Conservation (phyloP, 2,888 invertebrate genomes). For the Mimas tiliae region DNA sequence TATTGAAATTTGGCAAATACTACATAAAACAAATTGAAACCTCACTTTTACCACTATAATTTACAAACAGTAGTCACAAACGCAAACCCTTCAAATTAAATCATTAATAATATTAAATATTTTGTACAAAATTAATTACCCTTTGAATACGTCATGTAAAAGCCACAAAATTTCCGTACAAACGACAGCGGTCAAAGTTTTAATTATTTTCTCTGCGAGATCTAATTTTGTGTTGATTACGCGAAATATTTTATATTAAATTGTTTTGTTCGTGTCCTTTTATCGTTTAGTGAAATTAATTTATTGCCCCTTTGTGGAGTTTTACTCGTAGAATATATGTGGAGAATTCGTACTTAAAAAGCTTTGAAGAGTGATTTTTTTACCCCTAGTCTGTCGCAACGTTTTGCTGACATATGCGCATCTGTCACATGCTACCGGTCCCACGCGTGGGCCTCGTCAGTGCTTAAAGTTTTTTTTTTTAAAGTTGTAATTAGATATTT, state of each 20-base stretch:
- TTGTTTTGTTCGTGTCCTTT: slow-evolving; percentile 17
- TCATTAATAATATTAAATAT: slow-evolving; percentile 40
- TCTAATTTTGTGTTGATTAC: slow-evolving; percentile 22
- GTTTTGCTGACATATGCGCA: no score
- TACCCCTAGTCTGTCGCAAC: no score
- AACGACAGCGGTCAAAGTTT: slow-evolving; percentile 25
- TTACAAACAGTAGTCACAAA: not conserved
- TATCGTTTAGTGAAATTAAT: slow-evolving; percentile 13
- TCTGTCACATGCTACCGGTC: no score
- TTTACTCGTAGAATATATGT: no score
- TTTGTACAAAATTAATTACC: slow-evolving; percentile 46
- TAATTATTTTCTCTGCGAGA: slow-evolving; percentile 9
- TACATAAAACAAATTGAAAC: no score
- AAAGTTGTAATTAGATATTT: no score
- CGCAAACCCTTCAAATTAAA: slow-evolving; percentile 12
- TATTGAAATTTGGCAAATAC: no score
- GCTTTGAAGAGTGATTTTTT: not conserved
- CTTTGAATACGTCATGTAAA: slow-evolving; percentile 27
- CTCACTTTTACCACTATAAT: no score
- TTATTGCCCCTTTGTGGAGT: not conserved
- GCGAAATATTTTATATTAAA: slow-evolving; percentile 17
- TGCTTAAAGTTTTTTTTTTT: no score
- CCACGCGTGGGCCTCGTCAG: no score
- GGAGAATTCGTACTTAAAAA: not conserved
- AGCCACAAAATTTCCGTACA: slow-evolving; percentile 32